phyloP scores from a whole-genome alignment of 2,888 invertebrate species.

The Drosophila multiciliata region DNA sequence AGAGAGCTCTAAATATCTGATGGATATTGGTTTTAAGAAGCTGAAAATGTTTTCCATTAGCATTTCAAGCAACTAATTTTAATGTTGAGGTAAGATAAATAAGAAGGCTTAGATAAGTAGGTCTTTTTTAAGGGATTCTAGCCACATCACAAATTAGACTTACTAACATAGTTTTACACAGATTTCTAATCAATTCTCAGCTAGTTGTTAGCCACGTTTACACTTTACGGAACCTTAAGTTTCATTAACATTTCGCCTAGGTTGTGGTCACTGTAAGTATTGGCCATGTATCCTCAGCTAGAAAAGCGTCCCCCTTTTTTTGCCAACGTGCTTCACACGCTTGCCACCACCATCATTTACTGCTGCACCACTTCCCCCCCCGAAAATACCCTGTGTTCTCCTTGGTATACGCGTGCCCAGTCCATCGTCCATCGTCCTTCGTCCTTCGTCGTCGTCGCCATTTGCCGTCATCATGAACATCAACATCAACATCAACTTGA shows the following conservation, averaged over 20 bases:
- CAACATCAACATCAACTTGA: constrained; percentile 48
- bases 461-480: constrained; percentile 30
- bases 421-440: neutral
- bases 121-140: accelerated
- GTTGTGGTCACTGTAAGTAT: constrained; percentile 36
- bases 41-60: too few relatives aligned
- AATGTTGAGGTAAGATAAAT: too few relatives aligned
- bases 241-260: neutral
- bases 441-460: neutral
- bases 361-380: neutral
- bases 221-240: too few relatives aligned
- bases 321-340: constrained; percentile 45
- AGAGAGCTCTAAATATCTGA: too few relatives aligned
- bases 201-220: neutral
- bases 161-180: neutral
- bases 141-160: neutral
- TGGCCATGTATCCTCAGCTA: neutral
- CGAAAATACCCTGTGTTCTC: neutral
- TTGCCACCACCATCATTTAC: constrained; percentile 23
- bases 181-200: neutral
- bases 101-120: too few relatives aligned
- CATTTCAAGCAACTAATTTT: too few relatives aligned
- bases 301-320: constrained; percentile 16
- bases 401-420: neutral
- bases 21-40: too few relatives aligned